A percentile compares a stretch with the other conserved stretches of the same genome.
Conservation (phyloP, 23 tunicate genomes). For the Halocynthia aurantium region DNA sequence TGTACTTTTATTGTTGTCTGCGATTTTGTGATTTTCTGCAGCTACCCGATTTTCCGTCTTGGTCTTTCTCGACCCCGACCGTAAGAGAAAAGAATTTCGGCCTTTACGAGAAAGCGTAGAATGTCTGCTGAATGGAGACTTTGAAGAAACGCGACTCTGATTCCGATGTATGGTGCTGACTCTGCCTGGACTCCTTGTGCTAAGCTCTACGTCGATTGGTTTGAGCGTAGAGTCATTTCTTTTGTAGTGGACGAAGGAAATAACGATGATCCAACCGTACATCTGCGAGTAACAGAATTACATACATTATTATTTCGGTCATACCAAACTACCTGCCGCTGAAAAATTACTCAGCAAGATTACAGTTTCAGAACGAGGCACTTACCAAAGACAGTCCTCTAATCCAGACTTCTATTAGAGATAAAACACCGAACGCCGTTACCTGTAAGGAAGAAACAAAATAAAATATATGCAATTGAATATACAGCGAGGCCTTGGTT, state of each 20-base stretch:
- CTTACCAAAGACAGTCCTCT: constrained; percentile 67
- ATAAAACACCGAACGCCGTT: constrained; percentile 67
- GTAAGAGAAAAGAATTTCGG: constrained; percentile 61
- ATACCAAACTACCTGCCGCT: neutral
- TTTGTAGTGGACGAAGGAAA: constrained; percentile 50
- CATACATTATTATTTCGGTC: neutral
- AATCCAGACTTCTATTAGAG: constrained; percentile 76
- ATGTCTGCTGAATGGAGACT: constrained; percentile 60
- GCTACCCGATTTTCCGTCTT: neutral
- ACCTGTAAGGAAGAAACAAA: constrained; percentile 32
- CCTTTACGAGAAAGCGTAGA: constrained; percentile 67
- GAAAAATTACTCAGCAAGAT: neutral
- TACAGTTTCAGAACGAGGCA: neutral
- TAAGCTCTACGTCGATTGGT: constrained; percentile 1
- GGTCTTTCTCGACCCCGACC: neutral
- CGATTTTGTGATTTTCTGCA: neutral
- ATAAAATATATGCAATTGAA: neutral
- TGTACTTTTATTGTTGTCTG: neutral
- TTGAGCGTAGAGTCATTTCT: constrained; percentile 17
- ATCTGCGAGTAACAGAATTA: constrained; percentile 10
- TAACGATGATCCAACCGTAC: constrained; percentile 69
- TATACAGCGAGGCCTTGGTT: neutral
- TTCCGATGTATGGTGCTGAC: neutral
- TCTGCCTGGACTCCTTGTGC: neutral
- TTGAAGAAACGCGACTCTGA: neutral